Conservation (phyloP, 2,888 invertebrate genomes). For the Clanis bilineata region DNA sequence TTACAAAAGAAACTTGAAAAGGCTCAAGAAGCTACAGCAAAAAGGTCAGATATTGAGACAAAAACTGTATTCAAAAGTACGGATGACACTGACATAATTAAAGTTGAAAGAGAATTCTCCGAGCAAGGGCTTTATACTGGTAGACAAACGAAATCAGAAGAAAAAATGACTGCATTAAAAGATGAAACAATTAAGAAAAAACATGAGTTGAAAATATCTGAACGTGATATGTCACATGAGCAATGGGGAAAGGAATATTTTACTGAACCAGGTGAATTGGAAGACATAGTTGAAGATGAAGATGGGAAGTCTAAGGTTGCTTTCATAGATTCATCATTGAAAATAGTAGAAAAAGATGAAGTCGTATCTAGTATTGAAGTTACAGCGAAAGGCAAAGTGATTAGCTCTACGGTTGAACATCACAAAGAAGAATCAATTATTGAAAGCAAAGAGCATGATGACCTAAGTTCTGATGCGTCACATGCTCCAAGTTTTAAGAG, state of each 20-base stretch:
- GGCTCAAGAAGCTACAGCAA: slow-evolving; percentile 76
- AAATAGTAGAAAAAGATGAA: slow-evolving; percentile 75
- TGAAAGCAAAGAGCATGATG: slow-evolving; percentile 76
- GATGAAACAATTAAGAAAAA: slow-evolving; percentile 75
- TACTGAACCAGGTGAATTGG: slow-evolving; percentile 72
- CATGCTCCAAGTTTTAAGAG: slow-evolving; percentile 74
- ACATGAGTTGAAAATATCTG: slow-evolving; percentile 77
- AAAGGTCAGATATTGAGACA: slow-evolving; percentile 72
- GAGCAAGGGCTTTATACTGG: slow-evolving; percentile 75
- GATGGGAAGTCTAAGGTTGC: slow-evolving; percentile 65
- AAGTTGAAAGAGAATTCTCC: slow-evolving; percentile 69
- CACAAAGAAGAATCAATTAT: slow-evolving; percentile 75
- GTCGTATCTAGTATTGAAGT: slow-evolving; percentile 67
- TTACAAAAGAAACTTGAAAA: slow-evolving; percentile 78
- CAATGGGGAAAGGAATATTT: slow-evolving; percentile 82
- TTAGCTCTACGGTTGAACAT: slow-evolving; percentile 72
- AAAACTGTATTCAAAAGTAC: slow-evolving; percentile 70
- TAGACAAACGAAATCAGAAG: slow-evolving; percentile 72
- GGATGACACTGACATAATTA: slow-evolving; percentile 67
- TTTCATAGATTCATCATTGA: slow-evolving; percentile 68
- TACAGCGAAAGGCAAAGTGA: slow-evolving; percentile 72
- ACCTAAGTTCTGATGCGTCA: slow-evolving; percentile 74
- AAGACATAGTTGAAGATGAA: slow-evolving; percentile 72
- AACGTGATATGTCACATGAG: slow-evolving; percentile 76
- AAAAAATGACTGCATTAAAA: slow-evolving; percentile 76